These are phyloP conservation scores for Dastarcus helophoroides DNA, from an alignment of 2,888 invertebrate genomes.

Conservation along the genomic window DNA sequence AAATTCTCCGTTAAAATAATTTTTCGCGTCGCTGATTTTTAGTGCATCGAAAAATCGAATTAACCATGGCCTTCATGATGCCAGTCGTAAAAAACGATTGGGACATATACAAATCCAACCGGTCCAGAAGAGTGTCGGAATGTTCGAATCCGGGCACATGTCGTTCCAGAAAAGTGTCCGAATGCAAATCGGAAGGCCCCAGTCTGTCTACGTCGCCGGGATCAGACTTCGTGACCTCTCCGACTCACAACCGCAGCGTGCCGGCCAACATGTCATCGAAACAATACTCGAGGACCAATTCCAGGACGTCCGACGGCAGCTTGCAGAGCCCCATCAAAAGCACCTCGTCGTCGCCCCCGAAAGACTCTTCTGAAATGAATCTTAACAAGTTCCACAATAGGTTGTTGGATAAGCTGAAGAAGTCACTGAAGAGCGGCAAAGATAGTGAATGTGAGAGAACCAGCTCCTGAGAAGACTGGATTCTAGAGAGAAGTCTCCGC, in stretches of 20 bases:
- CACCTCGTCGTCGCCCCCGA: constrained; percentile 52
- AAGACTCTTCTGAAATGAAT: constrained; percentile 45
- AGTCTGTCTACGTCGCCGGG: constrained; percentile 55
- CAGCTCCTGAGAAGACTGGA: constrained; percentile 41
- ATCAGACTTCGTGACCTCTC: constrained; percentile 44
- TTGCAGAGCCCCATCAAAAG: constrained; percentile 55
- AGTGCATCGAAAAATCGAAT: too few species aligned
- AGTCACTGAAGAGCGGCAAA: constrained; percentile 50
- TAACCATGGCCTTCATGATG: constrained; percentile 87
- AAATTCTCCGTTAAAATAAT: too few species aligned
- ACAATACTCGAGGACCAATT: constrained; percentile 46
- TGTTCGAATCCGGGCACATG: constrained; percentile 50
- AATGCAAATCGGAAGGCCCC: constrained; percentile 64
- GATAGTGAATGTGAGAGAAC: constrained; percentile 42
- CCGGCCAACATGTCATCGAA: constrained; percentile 52
- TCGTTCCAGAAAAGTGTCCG: constrained; percentile 62
- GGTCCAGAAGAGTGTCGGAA: constrained; percentile 66
- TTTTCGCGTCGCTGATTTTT: too few species aligned
- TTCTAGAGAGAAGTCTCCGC: constrained; percentile 16
- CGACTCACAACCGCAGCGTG: constrained; percentile 54
- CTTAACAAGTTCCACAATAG: constrained; percentile 71
- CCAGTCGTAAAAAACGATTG: constrained; percentile 89
- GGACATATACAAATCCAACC: constrained; percentile 80
- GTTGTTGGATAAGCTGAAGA: constrained; percentile 66
- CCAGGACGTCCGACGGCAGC: constrained; percentile 50